Evolutionary conservation across 2,113 vertebrate genomes (phyloP), one percentile per base, ranked within the genome.

Genomic region (Terrapene triunguis): DNA sequence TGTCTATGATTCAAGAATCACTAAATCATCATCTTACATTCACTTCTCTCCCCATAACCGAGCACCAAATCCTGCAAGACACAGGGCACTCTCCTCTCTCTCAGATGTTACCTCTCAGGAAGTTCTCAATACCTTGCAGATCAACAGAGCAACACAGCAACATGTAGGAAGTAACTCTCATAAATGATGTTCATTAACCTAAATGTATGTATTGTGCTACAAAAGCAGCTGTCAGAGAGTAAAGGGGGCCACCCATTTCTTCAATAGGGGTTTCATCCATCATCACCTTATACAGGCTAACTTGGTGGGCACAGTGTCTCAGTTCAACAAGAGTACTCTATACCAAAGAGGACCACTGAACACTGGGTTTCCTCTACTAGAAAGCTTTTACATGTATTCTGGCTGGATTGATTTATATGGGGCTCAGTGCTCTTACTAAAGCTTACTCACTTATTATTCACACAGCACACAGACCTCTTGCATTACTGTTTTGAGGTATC

Each of bases 401-500:
- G 57, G 85, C 25, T 3, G 0, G 2, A 44, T 16, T 1, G 44
- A 78, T 78, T 78, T 5, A 69, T 3, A 7, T 50, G 50, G 4
- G 0, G 59, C 86, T 35, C 17, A 10, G 79, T 80, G 87, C 22
- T 78, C 24, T 78, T 65, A 85, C 0, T 47, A 83, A 53, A 95
- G 78, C 4, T 10, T 35, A 35, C 25, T 72, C 38, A 19, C 92
- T 69, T 65, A 27, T 50, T 92, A 89, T 2, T 4, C 38, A 22
- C 74, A 72, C n/a, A 69, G 57, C 42, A 38, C 22, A 4, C 2
- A 19, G n/a, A 72, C 65, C 35, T 72, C 65, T 72, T 38, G n/a
- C 38, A 55, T 22, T 92, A 92, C 84, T 55, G 25, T 74, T 84
- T 92, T 78, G 80, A 89, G 91, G 51, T 24, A 29, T 88, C 84